A percentile compares a stretch with the other conserved stretches of the same genome.
phyloP scores from a whole-genome alignment of 2,113 vertebrate genomes.

The Kryptolebias marmoratus region DNA sequence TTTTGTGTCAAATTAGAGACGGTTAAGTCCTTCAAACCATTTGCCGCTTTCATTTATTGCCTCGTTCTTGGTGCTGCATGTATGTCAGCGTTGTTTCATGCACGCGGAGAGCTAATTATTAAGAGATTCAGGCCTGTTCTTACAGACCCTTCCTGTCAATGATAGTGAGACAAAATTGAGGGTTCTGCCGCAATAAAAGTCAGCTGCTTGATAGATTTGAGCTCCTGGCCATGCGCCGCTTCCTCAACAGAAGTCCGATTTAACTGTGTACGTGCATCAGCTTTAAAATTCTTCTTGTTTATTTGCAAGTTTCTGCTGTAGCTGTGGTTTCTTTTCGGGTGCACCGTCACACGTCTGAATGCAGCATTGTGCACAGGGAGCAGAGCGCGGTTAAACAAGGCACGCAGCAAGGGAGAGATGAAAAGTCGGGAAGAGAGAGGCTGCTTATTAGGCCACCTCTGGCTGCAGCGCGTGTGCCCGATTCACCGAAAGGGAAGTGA shows the following conservation, averaged over 20 bases:
- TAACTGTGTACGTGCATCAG: conserved; percentile 48
- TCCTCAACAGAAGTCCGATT: conserved; percentile 58
- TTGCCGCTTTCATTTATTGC: conserved; percentile 54
- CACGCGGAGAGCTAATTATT: conserved; percentile 52
- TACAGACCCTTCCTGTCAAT: conserved; percentile 28
- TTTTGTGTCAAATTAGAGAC: conserved; percentile 47
- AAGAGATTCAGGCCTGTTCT: conserved; percentile 54
- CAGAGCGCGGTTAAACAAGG: conserved; percentile 19
- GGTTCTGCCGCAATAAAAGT: conserved; percentile 56
- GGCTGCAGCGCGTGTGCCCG: conserved; percentile 40
- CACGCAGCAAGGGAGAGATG: conserved; percentile 19
- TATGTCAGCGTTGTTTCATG: conserved; percentile 31
- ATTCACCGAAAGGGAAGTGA: conserved; percentile 43
- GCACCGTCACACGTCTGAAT: conserved; percentile 4
- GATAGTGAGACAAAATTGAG: conserved; percentile 39
- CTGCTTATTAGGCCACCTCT: conserved; percentile 57
- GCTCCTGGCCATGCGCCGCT: conserved; percentile 56
- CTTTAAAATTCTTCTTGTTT: conserved; percentile 10
- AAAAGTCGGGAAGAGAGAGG: conserved; percentile 32
- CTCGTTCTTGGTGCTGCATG: conserved; percentile 43
- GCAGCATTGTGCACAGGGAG: conserved; percentile 4
- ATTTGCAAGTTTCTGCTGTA: conserved; percentile 26
- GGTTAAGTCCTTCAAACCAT: conserved; percentile 61
- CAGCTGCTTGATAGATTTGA: conserved; percentile 44
- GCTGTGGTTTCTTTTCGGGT: conserved; percentile 12